phyloP scores from a whole-genome alignment of 2,888 invertebrate species.

The Leucoma salicis region DNA sequence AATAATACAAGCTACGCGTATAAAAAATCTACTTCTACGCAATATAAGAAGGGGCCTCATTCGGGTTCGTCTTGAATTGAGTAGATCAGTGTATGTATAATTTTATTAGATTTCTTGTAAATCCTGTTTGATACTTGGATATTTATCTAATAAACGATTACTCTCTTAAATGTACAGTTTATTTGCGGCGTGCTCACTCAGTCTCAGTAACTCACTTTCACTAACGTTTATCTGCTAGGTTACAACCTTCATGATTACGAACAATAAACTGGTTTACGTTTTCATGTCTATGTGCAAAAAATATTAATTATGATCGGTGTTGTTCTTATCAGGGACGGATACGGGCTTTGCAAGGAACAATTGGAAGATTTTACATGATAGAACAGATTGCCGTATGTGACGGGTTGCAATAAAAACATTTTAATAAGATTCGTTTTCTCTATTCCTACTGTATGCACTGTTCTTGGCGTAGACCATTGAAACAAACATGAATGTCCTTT shows the following conservation, averaged over 20 bases:
- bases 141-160: constrained; percentile 25
- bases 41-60: neutral
- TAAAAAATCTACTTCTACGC: too few relatives aligned
- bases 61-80: neutral
- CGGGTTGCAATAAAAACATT: too few relatives aligned
- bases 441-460: too few relatives aligned
- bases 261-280: constrained; percentile 42
- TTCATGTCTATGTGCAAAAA: constrained; percentile 27
- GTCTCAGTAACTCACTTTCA: constrained; percentile 47
- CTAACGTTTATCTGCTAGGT: constrained; percentile 44
- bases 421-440: too few relatives aligned
- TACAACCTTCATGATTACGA: constrained; percentile 44
- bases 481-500: too few relatives aligned
- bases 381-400: too few relatives aligned
- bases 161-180: constrained; percentile 28
- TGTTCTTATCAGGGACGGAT: neutral
- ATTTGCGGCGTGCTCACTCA: constrained; percentile 25
- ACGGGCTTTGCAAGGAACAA: neutral
- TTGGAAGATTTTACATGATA: too few relatives aligned
- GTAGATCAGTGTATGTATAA: too few relatives aligned
- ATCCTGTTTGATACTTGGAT: constrained; percentile 24
- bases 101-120: constrained; percentile 24
- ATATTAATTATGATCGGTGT: too few relatives aligned
- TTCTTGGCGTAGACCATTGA: too few relatives aligned
- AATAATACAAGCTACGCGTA: too few relatives aligned